phyloP scores from a whole-genome alignment of 2,888 invertebrate species.

The Raillietiella orientalis region DNA sequence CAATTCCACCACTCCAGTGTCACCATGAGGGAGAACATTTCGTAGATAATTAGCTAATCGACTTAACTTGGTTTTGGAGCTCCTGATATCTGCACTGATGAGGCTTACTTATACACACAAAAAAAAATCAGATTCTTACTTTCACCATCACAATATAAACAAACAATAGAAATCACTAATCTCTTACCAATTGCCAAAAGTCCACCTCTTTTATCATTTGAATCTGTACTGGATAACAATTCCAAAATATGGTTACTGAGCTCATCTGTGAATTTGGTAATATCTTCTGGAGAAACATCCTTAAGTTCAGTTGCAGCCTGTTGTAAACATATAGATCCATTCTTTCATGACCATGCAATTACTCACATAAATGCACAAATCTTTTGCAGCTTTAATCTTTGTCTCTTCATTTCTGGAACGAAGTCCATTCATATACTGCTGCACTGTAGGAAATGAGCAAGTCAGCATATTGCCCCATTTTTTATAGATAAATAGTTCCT shows the following conservation, averaged over 20 bases:
- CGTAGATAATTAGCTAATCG: conserved; percentile 74
- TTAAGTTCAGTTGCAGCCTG: conserved; percentile 48
- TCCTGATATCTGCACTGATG: conserved; percentile 70
- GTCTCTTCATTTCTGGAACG: conserved; percentile 60
- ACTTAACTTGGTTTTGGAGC: conserved; percentile 56
- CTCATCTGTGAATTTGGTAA: conserved; percentile 65
- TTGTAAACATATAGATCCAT: not conserved
- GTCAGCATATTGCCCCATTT: too few relatives aligned
- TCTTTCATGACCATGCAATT: not conserved
- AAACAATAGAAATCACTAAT: conserved; percentile 1
- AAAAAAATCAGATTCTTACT: conserved; percentile 2
- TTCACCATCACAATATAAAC: conserved; percentile 1
- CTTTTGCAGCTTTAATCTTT: conserved; percentile 18
- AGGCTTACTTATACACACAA: conserved; percentile 35
- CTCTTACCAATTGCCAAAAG: conserved; percentile 45
- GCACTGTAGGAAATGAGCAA: too few relatives aligned
- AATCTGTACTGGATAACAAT: conserved; percentile 74
- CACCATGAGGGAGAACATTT: conserved; percentile 45
- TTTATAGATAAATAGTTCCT: too few relatives aligned
- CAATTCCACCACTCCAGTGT: conserved; percentile 76
- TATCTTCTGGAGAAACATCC: conserved; percentile 63
- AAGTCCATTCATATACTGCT: conserved; percentile 46
- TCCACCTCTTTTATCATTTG: conserved; percentile 79
- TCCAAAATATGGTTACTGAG: conserved; percentile 84
- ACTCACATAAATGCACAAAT: conserved; percentile 12